Evolutionary conservation across 2,888 invertebrate species (phyloP).

Genomic region (Amphipyra berbera): DNA sequence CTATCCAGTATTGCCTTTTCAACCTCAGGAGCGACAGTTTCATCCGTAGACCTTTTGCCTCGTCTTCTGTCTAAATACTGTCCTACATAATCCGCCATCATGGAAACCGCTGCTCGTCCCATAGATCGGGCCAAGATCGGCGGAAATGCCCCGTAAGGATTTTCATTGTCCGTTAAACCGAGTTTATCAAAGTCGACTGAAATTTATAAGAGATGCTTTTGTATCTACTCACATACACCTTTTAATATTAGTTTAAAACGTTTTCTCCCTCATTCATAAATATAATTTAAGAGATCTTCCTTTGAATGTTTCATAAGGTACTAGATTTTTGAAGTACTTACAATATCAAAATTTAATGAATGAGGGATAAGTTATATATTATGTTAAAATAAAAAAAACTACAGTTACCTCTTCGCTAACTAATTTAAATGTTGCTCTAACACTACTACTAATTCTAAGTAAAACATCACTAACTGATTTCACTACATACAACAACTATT

Average conservation of each 20-base stretch:
- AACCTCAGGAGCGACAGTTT: slow-evolving; percentile 74
- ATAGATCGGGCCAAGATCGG: slow-evolving; percentile 94
- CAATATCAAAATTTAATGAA: slow-evolving; percentile 2
- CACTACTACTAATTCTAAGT: slow-evolving; percentile 22
- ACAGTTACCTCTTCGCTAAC: slow-evolving; percentile 6
- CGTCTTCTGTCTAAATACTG: slow-evolving; percentile 91
- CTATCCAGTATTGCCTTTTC: slow-evolving; percentile 78
- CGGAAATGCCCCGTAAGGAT: slow-evolving; percentile 95
- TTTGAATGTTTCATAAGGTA: neutral
- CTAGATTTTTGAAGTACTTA: neutral
- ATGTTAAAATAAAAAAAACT: slow-evolving; percentile 2
- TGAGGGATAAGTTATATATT: neutral
- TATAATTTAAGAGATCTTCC: neutral
- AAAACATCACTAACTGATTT: slow-evolving; percentile 1
- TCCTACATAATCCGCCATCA: slow-evolving; percentile 93
- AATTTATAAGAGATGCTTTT: slow-evolving; percentile 39
- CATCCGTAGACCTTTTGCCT: slow-evolving; percentile 82
- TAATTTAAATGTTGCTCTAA: slow-evolving; percentile 8
- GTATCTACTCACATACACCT: neutral
- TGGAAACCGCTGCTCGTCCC: slow-evolving; percentile 92
- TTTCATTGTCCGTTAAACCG: slow-evolving; percentile 96
- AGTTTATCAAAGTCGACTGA: slow-evolving; percentile 96
- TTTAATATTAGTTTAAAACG: slow-evolving; percentile 4
- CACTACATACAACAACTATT: slow-evolving; percentile 9
- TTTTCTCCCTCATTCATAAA: neutral